Evolutionary conservation across 1,140 invertebrate species (phyloP).

Genomic region (Eulimnadia texana): DNA sequence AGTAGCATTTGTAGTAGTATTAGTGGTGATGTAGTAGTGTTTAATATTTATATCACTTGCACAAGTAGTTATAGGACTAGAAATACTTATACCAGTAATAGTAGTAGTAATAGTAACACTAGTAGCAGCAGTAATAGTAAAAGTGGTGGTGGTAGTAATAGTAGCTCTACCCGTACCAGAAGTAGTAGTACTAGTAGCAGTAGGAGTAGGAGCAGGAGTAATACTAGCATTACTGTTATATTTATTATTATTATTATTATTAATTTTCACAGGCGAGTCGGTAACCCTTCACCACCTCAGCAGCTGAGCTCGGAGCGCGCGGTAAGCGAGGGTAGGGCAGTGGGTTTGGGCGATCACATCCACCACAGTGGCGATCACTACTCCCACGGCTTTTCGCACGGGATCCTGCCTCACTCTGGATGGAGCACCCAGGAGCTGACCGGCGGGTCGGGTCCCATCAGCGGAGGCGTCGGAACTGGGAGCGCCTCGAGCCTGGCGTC

Average conservation of each 20-base stretch:
- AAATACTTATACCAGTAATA: no score
- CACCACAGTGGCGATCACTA: constrained; percentile 7
- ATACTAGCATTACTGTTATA: no score
- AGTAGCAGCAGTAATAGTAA: no score
- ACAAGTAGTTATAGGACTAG: no score
- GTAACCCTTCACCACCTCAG: constrained; percentile 1
- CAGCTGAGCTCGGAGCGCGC: neutral
- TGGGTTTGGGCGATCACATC: neutral
- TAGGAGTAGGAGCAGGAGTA: no score
- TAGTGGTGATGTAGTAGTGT: no score
- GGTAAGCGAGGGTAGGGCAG: neutral
- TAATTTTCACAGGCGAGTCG: neutral
- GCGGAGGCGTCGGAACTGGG: constrained; percentile 12
- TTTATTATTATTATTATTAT: neutral
- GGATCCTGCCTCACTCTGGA: constrained; percentile 12
- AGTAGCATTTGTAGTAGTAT: no score
- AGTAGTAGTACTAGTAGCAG: no score
- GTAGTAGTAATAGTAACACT: no score
- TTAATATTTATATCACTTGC: no score
- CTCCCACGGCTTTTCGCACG: constrained; percentile 11
- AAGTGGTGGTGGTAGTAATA: no score
- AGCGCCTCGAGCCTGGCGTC: constrained; percentile 17
- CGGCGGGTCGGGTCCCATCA: constrained; percentile 6
- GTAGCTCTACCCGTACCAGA: no score
- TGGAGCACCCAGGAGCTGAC: neutral